phyloP scores from a whole-genome alignment of 1,140 invertebrate genomes.

The Agrypnia vestita region DNA sequence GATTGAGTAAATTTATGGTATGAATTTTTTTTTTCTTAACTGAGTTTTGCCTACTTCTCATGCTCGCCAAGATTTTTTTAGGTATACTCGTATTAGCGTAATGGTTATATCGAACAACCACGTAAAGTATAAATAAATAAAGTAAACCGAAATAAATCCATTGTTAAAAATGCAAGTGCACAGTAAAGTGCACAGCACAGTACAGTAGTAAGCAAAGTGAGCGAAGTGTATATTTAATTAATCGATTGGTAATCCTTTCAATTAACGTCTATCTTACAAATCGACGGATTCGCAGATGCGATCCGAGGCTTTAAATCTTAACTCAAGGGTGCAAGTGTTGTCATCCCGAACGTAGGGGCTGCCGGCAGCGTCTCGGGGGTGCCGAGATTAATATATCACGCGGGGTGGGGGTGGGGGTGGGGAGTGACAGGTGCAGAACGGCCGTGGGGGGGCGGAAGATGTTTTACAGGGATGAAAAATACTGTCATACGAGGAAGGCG shows the following conservation, averaged over 20 bases:
- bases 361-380: constrained; percentile 3
- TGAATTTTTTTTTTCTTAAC: too few relatives aligned
- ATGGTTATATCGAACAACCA: too few relatives aligned
- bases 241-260: constrained; percentile 1
- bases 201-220: too few relatives aligned
- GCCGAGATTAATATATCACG: constrained; percentile 43
- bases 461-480: constrained; percentile 30
- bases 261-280: constrained; percentile 19
- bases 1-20: too few relatives aligned
- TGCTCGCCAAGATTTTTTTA: too few relatives aligned
- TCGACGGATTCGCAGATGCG: constrained; percentile 5
- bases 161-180: too few relatives aligned
- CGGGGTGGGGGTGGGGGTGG: not conserved
- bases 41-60: too few relatives aligned
- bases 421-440: constrained; percentile 27
- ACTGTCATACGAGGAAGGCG: constrained; percentile 23
- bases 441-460: constrained; percentile 17
- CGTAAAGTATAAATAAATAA: too few relatives aligned
- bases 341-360: constrained; percentile 16
- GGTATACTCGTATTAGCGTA: too few relatives aligned
- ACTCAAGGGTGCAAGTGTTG: constrained; percentile 21
- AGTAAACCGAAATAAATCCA: too few relatives aligned
- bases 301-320: constrained; percentile 31
- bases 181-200: too few relatives aligned
- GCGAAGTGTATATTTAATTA: too few relatives aligned